These are phyloP conservation scores for Ceriagrion tenellum DNA, from an alignment of 2,888 invertebrate species.

Conservation along the genomic window DNA sequence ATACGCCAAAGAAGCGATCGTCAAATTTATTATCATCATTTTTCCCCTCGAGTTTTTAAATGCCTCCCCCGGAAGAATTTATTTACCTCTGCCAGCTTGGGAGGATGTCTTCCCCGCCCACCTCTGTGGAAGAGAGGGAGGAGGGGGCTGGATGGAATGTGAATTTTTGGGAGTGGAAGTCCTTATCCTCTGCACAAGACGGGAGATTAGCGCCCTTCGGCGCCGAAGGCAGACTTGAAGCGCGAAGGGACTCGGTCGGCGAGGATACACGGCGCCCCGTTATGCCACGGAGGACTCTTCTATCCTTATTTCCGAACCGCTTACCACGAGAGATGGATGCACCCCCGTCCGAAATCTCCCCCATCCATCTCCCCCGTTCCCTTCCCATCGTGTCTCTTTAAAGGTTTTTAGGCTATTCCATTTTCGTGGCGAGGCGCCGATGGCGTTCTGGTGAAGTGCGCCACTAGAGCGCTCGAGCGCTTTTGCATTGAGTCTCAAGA, in stretches of 20 bases:
- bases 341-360: too few relatives aligned
- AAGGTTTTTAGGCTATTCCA: too few relatives aligned
- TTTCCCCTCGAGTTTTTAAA: not conserved
- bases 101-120: not conserved
- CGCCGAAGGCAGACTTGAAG: not conserved
- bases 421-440: too few relatives aligned
- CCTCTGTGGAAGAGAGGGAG: not conserved
- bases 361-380: too few relatives aligned
- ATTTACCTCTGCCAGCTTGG: not conserved
- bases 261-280: not conserved
- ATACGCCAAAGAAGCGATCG: slow-evolving; percentile 22
- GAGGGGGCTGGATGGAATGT: not conserved
- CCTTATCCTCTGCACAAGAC: not conserved
- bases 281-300: not conserved
- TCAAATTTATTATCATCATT: slow-evolving; percentile 15
- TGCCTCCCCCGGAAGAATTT: not conserved
- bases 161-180: not conserved
- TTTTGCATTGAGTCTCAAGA: too few relatives aligned
- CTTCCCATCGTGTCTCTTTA: too few relatives aligned
- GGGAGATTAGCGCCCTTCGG: not conserved
- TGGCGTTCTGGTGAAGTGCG: too few relatives aligned
- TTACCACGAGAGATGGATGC: not conserved
- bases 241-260: not conserved
- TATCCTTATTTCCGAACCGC: slow-evolving; percentile 8
- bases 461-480: too few relatives aligned